Evolutionary conservation across 1,140 invertebrate species (phyloP).

Genomic region (Drosophila nikananu): DNA sequence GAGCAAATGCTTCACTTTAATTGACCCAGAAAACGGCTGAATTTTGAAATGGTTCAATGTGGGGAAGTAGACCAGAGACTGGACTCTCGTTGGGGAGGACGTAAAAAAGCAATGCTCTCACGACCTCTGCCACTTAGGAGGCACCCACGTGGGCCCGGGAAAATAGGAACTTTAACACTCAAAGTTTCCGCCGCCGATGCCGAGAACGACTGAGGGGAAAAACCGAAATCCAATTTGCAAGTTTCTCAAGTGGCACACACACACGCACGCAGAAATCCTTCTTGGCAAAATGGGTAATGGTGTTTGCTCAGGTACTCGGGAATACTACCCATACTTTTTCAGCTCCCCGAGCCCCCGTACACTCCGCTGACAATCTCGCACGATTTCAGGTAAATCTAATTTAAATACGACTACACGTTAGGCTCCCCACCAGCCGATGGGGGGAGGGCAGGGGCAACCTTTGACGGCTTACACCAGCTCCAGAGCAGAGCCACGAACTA

Average conservation of each 20-base stretch:
- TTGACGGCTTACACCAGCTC: constrained; percentile 57
- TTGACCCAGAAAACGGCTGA: constrained; percentile 63
- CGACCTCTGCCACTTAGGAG: constrained; percentile 23
- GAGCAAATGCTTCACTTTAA: constrained; percentile 68
- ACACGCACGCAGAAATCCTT: constrained; percentile 58
- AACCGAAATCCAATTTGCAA: constrained; percentile 83
- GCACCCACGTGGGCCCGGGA: constrained; percentile 35
- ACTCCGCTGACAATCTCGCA: constrained; percentile 78
- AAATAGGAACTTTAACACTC: constrained; percentile 62
- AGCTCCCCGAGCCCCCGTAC: constrained; percentile 1
- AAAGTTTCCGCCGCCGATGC: constrained; percentile 48
- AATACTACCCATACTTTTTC: constrained; percentile 18
- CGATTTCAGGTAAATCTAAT: constrained; percentile 83
- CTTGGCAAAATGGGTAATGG: constrained; percentile 56
- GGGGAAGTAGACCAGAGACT: constrained; percentile 23
- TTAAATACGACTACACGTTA: constrained; percentile 82
- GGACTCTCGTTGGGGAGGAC: neutral
- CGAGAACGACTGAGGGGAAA: constrained; percentile 32
- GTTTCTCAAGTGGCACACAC: constrained; percentile 68
- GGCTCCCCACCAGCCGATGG: constrained; percentile 7
- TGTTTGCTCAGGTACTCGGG: constrained; percentile 55
- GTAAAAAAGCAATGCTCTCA: constrained; percentile 9
- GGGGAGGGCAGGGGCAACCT: constrained; percentile 50
- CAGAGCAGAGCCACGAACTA: constrained; percentile 23
- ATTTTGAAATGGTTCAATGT: constrained; percentile 56